phyloP scores from a whole-genome alignment of 2,113 vertebrate species.

The Trematocara nigrifrons region DNA sequence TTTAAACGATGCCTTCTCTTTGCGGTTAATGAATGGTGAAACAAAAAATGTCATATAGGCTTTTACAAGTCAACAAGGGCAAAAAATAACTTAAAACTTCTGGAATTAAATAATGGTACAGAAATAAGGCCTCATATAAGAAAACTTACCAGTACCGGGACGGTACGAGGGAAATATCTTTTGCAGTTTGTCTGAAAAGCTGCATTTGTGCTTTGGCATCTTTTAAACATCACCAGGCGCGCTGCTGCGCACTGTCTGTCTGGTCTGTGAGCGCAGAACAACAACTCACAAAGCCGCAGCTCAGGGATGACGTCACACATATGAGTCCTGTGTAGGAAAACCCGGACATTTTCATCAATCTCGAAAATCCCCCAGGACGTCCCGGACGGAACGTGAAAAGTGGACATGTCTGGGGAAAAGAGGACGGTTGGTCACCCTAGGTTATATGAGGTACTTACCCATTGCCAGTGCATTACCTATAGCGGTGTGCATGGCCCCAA shows the following conservation, averaged over 20 bases:
- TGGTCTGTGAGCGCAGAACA: background rate
- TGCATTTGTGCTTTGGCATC: background rate
- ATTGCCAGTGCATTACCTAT: background rate
- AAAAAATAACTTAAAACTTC: background rate
- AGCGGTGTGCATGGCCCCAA: background rate
- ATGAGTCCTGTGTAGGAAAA: background rate
- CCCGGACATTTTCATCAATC: background rate
- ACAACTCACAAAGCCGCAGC: background rate
- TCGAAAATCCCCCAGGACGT: background rate
- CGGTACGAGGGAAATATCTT: background rate
- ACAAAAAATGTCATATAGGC: background rate
- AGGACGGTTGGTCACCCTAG: background rate
- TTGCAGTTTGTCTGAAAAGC: background rate
- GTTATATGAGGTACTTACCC: background rate
- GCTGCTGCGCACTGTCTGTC: background rate
- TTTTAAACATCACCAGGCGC: background rate
- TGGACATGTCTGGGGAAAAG: background rate
- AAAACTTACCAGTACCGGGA: background rate
- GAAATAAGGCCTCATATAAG: background rate
- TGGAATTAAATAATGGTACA: background rate
- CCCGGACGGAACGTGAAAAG: background rate
- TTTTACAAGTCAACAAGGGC: background rate
- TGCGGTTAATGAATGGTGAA: background rate
- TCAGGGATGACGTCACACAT: background rate
- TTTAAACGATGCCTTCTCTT: background rate